Base-by-base conservation (phyloP, 2,113 vertebrate species). In the Protomyctophum bolini region DNA sequence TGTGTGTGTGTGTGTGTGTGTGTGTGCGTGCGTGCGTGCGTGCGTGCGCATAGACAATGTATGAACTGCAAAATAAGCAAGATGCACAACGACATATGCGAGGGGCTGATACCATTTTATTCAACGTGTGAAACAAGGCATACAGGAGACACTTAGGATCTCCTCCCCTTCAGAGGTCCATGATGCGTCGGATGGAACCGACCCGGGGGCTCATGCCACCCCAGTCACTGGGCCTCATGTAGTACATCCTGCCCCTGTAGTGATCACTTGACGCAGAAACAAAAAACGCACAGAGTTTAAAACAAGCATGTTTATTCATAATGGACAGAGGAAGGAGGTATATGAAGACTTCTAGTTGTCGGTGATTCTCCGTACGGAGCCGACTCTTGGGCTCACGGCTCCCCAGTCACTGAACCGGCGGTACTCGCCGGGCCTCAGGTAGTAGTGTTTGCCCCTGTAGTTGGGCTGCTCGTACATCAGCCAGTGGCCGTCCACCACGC, bases 291-390 rank as follows among this genome's bases (percentile, higher is more conserved):
- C n/a, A n/a, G n/a, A n/a, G n/a, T 73, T 63, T 64, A 21, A 46
- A 77, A 72, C 72, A 65, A 73, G 70, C 52, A 75, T 61, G 33
- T 89, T 89, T 88, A 85, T 89, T 86, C 64, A 68, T 51, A 83
- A 83, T 69, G 72, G 66, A 81, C 7, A 69, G 10, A 62, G 14
- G 65, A 67, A 71, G 28, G 68, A 41, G 45, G 12, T 41, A 75
- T 77, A 1, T 8, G 28, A 56, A 58, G 29, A 51, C 59, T 69
- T 70, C 68, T 83, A 87, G 68, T 86, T 87, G 56, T 77, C 75
- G 7, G 41, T 45, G 28, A 68, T 62, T 15, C 72, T 49, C 33
- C 58, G 41, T 2, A 75, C 29, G 29, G 72, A 75, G 7, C 72
- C 72, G 33, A 60, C 8, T n/a, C 57, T 60, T 6, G 56, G 8